A percentile compares a stretch with the other conserved stretches of the same genome.
Conservation (phyloP, 2,888 invertebrate genomes). For the Scaptomyza polygonia region DNA sequence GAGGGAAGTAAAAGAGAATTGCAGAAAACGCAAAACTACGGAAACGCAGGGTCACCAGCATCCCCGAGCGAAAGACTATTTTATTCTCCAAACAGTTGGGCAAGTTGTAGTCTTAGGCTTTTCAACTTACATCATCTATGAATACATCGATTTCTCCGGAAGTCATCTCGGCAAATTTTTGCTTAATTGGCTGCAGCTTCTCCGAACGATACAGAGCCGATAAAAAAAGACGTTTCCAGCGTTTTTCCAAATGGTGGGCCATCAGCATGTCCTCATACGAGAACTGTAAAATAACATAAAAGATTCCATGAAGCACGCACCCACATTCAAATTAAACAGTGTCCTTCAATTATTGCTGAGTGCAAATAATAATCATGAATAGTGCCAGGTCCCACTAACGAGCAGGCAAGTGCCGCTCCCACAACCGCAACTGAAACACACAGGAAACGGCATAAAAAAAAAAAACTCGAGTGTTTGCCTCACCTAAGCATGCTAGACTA, state of each 20-base stretch:
- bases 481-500: neutral
- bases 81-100: neutral
- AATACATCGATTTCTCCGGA: constrained; percentile 87
- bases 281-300: constrained; percentile 70
- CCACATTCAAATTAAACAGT: constrained; percentile 66
- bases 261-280: constrained; percentile 84
- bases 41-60: constrained; percentile 65
- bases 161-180: constrained; percentile 93
- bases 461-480: constrained; percentile 7
- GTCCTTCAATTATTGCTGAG: constrained; percentile 74
- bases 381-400: constrained; percentile 72
- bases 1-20: constrained; percentile 80
- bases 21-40: constrained; percentile 73
- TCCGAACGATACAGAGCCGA: constrained; percentile 89
- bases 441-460: constrained; percentile 16
- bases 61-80: constrained; percentile 19
- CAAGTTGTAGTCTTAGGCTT: constrained; percentile 11
- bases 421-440: constrained; percentile 28
- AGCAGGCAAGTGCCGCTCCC: constrained; percentile 50
- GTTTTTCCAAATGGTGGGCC: constrained; percentile 87
- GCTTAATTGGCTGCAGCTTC: constrained; percentile 92
- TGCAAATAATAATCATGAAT: constrained; percentile 79
- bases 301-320: constrained; percentile 34
- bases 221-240: constrained; percentile 89
- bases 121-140: constrained; percentile 81